Percentiles rank a stretch among this genome's conserved stretches.
These are phyloP conservation scores for Cremastinae sp. DNA, from an alignment of 2,888 invertebrate species.

Conservation along the genomic window DNA sequence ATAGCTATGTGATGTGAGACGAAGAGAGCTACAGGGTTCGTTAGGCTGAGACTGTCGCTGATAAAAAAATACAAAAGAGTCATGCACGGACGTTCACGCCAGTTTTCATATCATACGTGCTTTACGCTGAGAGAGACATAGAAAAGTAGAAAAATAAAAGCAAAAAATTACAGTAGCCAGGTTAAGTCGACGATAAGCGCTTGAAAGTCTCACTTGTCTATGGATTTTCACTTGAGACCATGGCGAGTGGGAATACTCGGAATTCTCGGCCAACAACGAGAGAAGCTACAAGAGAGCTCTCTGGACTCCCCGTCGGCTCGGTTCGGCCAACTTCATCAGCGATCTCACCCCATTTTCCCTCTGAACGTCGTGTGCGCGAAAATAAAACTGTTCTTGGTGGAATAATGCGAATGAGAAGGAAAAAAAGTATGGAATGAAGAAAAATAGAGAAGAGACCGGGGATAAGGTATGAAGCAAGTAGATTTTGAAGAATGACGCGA, in stretches of 20 bases:
- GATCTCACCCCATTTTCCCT: slow-evolving; percentile 14
- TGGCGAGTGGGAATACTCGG: slow-evolving; percentile 51
- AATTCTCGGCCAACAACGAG: slow-evolving; percentile 63
- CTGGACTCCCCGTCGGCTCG: slow-evolving; percentile 20
- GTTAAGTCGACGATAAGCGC: slow-evolving; percentile 53
- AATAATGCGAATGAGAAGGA: slow-evolving; percentile 30
- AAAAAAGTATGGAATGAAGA: slow-evolving; percentile 11
- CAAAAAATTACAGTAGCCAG: slow-evolving; percentile 2
- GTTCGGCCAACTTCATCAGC: slow-evolving; percentile 44
- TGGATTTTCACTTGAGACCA: slow-evolving; percentile 69
- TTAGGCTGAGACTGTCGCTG: slow-evolving; percentile 22
- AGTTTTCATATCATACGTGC: slow-evolving; percentile 56
- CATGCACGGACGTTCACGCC: slow-evolving; percentile 49
- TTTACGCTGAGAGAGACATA: slow-evolving; percentile 41
- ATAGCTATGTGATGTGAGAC: too few relatives aligned
- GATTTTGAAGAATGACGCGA: slow-evolving; percentile 22
- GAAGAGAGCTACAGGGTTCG: slow-evolving; percentile 20
- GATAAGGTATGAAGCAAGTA: slow-evolving; percentile 24
- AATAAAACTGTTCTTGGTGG: slow-evolving; percentile 25
- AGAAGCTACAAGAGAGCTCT: slow-evolving; percentile 49
- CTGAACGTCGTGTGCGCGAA: not conserved
- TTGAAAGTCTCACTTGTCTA: slow-evolving; percentile 56
- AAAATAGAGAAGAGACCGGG: slow-evolving; percentile 20
- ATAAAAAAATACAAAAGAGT: slow-evolving; percentile 64
- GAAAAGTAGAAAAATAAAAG: slow-evolving; percentile 24